A percentile compares a stretch with the other conserved stretches of the same genome.
These are phyloP conservation scores for Quadriops clusia DNA, from an alignment of 2,888 invertebrate genomes.

Conservation along the genomic window DNA sequence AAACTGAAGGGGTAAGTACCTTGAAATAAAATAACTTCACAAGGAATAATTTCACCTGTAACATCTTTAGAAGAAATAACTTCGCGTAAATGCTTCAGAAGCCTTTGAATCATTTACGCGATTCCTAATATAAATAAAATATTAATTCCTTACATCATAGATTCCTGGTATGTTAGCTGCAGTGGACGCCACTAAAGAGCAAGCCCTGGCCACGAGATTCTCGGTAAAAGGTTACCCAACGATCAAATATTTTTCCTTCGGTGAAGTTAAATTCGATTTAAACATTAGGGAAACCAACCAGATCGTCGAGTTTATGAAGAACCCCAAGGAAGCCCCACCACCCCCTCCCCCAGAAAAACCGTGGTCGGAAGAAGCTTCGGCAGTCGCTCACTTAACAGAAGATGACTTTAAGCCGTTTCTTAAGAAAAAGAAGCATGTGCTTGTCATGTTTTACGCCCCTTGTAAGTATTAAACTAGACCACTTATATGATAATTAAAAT, in stretches of 20 bases:
- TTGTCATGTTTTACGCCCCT: conserved; percentile 88
- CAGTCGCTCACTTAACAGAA: conserved; percentile 66
- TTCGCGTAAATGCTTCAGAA: too few relatives aligned
- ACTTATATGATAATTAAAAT: too few relatives aligned
- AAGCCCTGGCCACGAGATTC: conserved; percentile 52
- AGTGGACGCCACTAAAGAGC: conserved; percentile 73
- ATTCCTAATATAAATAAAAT: conserved; percentile 5
- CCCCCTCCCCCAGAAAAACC: conserved; percentile 71
- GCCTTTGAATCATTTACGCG: too few relatives aligned
- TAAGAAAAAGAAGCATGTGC: conserved; percentile 74
- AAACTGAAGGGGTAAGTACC: conserved; percentile 50
- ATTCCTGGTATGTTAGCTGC: conserved; percentile 68
- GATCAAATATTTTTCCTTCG: conserved; percentile 64
- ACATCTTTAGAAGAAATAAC: too few relatives aligned
- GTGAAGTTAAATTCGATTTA: conserved; percentile 67
- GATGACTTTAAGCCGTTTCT: conserved; percentile 60
- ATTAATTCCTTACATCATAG: conserved; percentile 25
- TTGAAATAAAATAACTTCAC: too few relatives aligned
- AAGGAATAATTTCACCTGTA: too few relatives aligned
- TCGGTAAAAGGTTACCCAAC: conserved; percentile 71
- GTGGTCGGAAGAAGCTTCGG: conserved; percentile 65
- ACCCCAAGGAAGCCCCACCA: conserved; percentile 63
- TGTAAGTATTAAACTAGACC: conserved; percentile 54
- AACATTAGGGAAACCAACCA: conserved; percentile 64
- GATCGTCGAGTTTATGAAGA: conserved; percentile 72